Base-by-base conservation (phyloP, 2,888 invertebrate genomes). In the Dasypolia templi region DNA sequence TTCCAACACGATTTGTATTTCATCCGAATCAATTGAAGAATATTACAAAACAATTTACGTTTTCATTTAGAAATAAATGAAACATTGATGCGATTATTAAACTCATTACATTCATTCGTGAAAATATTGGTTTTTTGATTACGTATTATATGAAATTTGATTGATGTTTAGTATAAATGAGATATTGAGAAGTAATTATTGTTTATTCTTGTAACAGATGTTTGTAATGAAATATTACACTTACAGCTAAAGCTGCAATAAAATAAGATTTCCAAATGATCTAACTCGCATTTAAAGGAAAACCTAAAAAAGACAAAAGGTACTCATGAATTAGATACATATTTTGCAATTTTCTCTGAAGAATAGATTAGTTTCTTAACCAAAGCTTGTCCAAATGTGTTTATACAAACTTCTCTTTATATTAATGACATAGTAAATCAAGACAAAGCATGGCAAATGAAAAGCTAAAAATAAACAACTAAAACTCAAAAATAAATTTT, bases 31-130 rank as follows among this genome's bases (percentile, higher is more conserved):
- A 29, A 74, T 72, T 49, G 26, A n/a, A 46, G 49, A 69, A 73
- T 71, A 75, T 71, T 65, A 46, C 29, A 22, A 46, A 73, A 59
- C 19, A 70, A 63, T 69, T 68, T 77, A 44, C 56, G 32, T 14
- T 55, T 63, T 53, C 66, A 61, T 72, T 78, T 69, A 32, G 49
- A 65, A 59, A 71, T 64, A 73, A 66, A 75, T 70, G 49, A 75
- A 79, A 79, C 44, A 64, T 67, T 70, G 56, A 64, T 67, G n/a
- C 56, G 19, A 67, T 82, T 69, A 69, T 62, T 44, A 46, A 61
- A 77, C 55, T 53, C 53, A 26, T 77, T 76, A 70, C 39, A 32
- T 76, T 69, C 29, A 49, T 42, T 55, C 32, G 44, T n/a, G 22
- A 58, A 49, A 56, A 63, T 46, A 67, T 77, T 2, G 44, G 12